phyloP scores from a whole-genome alignment of 2,113 vertebrate genomes.

The Pardalotus punctatus region DNA sequence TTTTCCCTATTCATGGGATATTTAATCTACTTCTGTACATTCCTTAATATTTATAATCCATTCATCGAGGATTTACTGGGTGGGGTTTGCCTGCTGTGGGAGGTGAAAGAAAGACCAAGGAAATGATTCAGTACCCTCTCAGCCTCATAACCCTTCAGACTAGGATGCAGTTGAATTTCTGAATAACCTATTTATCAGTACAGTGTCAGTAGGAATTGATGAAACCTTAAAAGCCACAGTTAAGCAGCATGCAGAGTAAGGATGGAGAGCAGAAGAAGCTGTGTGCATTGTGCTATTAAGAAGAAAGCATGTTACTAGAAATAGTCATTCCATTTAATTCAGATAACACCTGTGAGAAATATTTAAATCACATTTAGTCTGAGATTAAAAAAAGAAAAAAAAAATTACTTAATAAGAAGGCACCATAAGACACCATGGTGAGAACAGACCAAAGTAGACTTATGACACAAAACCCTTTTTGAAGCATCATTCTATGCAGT shows the following conservation, averaged over 20 bases:
- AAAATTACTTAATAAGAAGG: constrained; percentile 32
- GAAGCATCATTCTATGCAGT: background rate
- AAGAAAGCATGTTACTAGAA: constrained; percentile 40
- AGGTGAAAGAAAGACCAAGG: constrained; percentile 30
- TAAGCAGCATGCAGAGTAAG: constrained; percentile 50
- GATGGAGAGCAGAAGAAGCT: constrained; percentile 41
- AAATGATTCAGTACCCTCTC: constrained; percentile 23
- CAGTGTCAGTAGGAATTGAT: constrained; percentile 51
- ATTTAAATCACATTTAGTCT: constrained; percentile 64
- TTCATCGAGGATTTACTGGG: constrained; percentile 27
- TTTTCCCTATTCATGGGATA: background rate
- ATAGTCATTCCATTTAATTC: constrained; percentile 52
- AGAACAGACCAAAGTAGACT: constrained; percentile 55
- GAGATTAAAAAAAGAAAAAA: constrained; percentile 20
- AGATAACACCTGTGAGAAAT: constrained; percentile 60
- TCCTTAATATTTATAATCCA: constrained; percentile 35
- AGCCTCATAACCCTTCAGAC: constrained; percentile 40
- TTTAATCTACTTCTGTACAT: background rate
- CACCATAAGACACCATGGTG: background rate
- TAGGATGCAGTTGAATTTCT: constrained; percentile 49
- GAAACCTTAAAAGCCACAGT: constrained; percentile 58
- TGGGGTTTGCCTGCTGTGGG: constrained; percentile 19
- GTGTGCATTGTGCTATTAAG: constrained; percentile 52
- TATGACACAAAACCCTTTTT: constrained; percentile 26
- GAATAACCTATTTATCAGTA: constrained; percentile 45